Conservation (phyloP, 1,140 invertebrate species). For the Copidosoma floridanum region DNA sequence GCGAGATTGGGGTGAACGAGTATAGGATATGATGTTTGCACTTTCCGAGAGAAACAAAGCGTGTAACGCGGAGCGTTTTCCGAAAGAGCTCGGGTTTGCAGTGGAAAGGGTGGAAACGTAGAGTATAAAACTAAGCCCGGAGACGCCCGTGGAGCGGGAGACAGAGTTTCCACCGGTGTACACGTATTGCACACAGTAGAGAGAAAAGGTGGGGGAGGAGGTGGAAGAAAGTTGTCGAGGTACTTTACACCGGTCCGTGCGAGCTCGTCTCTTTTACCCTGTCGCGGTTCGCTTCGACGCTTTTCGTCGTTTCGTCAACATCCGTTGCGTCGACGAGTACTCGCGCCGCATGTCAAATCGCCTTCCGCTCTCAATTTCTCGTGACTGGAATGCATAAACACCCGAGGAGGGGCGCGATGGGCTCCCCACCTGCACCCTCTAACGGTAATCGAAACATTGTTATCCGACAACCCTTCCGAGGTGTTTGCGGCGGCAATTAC, state of each 20-base stretch:
- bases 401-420: not conserved
- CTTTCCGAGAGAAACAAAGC: too few relatives aligned
- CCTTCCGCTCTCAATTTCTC: constrained; percentile 7
- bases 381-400: constrained; percentile 17
- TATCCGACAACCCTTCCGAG: constrained; percentile 21
- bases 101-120: too few relatives aligned
- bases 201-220: too few relatives aligned
- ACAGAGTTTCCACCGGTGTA: not conserved
- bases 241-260: too few relatives aligned
- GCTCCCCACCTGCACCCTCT: too few relatives aligned
- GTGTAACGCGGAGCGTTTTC: too few relatives aligned
- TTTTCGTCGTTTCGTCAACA: constrained; percentile 14
- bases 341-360: constrained; percentile 22
- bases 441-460: constrained; percentile 28
- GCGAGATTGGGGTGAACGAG: too few relatives aligned
- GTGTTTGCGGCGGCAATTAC: constrained; percentile 15
- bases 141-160: not conserved
- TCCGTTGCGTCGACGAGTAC: not conserved
- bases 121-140: too few relatives aligned
- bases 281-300: not conserved
- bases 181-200: not conserved
- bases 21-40: too few relatives aligned
- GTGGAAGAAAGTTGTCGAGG: too few relatives aligned
- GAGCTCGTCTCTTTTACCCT: not conserved
- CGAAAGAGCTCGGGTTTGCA: too few relatives aligned